Base-by-base conservation (phyloP, 2,888 invertebrate genomes). In the Hemicrepidius hirtus region DNA sequence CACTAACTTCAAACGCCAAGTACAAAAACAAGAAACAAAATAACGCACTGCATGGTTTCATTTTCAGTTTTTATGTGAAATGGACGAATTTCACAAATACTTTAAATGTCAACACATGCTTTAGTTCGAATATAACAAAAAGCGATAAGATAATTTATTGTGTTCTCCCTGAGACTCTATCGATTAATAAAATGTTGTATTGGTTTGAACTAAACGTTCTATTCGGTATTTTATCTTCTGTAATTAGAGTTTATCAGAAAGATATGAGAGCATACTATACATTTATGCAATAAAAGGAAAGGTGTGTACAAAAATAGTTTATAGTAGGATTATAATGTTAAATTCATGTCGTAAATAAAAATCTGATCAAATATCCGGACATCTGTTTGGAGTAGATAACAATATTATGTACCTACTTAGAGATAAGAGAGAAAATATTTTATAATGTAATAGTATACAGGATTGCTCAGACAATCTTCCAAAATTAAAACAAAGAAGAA, bases 1-100 rank as follows among this genome's bases (percentile, higher is more conserved):
- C 32, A 20, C 49, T 40, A 12, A 75, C 50, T 28, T 74, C 50
- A 13, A 40, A 53, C 16, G 60, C 40, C 3, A 73, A 21, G 24
- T 62, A 68, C 40, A 75, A 37, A 55, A 65, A 7, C 16, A 55
- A 21, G n/a, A 70, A 12, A 16, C 64, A 70, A 20, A 64, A 20
- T 21, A 66, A 41, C 13, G 40, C 35, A 21, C 46, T 66, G 16
- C 44, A 37, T 4, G 32, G 1, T 35, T 32, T 69, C 63, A 63
- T 69, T 55, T 41, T 44, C 2, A 18, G 40, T 41, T 37, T 50
- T 41, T 9, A 12, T 57, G 16, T 12, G 12, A 49, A 12, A 20
- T 12, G 7, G 12, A 12, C 6, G 2, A 9, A 3, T 49, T 49
- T 49, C 10, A 49, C 49, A 9, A 49, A 20, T 16, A 44, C 9